phyloP scores from a whole-genome alignment of 2,797 vertebrate species.

The Ptychobarbus kaznakovi region DNA sequence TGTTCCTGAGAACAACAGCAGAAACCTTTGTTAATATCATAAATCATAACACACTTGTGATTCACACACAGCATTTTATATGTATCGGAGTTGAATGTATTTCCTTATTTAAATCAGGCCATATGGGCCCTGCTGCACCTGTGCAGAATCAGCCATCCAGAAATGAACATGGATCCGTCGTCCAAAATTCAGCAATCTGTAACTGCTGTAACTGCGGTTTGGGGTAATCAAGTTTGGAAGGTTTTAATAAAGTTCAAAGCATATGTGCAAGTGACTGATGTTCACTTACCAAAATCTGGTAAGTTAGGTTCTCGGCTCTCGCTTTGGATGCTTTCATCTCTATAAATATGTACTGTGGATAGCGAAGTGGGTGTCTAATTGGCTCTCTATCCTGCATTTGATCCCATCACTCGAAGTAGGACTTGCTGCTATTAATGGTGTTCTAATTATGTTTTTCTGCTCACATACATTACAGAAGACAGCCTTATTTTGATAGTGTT shows the following conservation, averaged over 20 bases:
- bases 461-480: conserved; percentile 34
- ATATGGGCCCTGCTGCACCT: conserved; percentile 17
- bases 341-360: conserved; percentile 29
- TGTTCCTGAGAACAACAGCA: not conserved
- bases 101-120: conserved; percentile 18
- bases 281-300: conserved; percentile 7
- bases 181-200: not conserved
- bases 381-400: conserved; percentile 35
- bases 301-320: not conserved
- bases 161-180: not conserved
- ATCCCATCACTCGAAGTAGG: conserved; percentile 43
- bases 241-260: conserved; percentile 20
- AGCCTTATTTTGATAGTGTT: conserved; percentile 32
- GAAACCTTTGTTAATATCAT: conserved; percentile 4
- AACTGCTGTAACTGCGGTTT: not conserved
- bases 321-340: conserved; percentile 31
- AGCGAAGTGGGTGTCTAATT: conserved; percentile 37
- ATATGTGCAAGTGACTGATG: not conserved
- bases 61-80: not conserved
- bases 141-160: conserved; percentile 19
- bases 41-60: conserved; percentile 2
- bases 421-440: conserved; percentile 35
- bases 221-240: not conserved
- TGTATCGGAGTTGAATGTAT: not conserved
- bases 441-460: conserved; percentile 40